Percentiles rank a stretch among this genome's conserved stretches.
These are phyloP conservation scores for Galeopsomyia nigrocyanea DNA, from an alignment of 2,888 invertebrate species.

Conservation along the genomic window DNA sequence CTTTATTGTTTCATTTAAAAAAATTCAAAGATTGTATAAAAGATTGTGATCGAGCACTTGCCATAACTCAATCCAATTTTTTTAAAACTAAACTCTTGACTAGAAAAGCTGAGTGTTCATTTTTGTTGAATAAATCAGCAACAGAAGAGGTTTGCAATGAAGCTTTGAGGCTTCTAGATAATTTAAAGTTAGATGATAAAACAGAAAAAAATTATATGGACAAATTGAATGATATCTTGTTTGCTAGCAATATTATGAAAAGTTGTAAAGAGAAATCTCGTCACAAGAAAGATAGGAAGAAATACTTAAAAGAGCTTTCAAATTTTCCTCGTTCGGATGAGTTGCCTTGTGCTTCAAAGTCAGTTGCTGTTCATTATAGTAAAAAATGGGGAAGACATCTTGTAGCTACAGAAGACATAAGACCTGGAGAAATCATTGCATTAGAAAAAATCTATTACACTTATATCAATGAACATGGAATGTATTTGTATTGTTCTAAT, in stretches of 20 bases:
- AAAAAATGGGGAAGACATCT: conserved; percentile 79
- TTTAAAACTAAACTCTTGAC: conserved; percentile 75
- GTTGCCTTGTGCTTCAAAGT: conserved; percentile 76
- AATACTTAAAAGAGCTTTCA: background rate
- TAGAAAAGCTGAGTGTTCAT: conserved; percentile 72
- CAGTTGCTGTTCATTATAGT: conserved; percentile 73
- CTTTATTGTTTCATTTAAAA: conserved; percentile 76
- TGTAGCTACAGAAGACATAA: conserved; percentile 76
- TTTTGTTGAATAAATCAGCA: background rate
- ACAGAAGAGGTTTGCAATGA: background rate
- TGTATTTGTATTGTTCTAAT: conserved; percentile 76
- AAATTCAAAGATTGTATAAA: conserved; percentile 76
- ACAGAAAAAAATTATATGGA: background rate
- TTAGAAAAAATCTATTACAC: conserved; percentile 82
- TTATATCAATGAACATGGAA: conserved; percentile 72
- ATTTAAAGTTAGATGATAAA: background rate
- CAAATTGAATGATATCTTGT: background rate
- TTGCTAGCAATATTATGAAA: too few species aligned
- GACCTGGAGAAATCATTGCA: conserved; percentile 82
- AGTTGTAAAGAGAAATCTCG: too few species aligned
- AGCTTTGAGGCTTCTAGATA: background rate
- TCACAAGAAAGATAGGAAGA: background rate
- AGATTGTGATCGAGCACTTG: conserved; percentile 78
- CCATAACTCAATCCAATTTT: conserved; percentile 74
- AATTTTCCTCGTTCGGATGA: conserved; percentile 52